Conservation (phyloP, 1,140 invertebrate species). For the Triops cancriformis region DNA sequence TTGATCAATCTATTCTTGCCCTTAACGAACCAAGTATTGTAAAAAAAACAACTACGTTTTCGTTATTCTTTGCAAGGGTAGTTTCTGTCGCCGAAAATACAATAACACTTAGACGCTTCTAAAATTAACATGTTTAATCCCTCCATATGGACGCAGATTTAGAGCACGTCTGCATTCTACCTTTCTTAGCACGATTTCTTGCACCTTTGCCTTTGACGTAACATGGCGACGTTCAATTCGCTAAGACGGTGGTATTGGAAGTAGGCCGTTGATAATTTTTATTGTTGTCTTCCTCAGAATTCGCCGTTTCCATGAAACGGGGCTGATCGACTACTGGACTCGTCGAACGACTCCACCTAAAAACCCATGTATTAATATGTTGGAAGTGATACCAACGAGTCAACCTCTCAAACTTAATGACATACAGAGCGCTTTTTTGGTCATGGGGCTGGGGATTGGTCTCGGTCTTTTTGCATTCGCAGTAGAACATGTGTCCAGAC, state of each 20-base stretch:
- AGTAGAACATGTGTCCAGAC: background rate
- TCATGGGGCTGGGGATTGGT: background rate
- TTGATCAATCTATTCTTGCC: no score
- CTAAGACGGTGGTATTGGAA: background rate
- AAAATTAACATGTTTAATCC: no score
- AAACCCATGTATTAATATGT: background rate
- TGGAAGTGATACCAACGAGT: background rate
- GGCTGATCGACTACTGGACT: conserved; percentile 7
- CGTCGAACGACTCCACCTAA: background rate
- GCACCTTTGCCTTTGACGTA: no score
- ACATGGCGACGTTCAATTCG: no score
- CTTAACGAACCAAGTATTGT: no score
- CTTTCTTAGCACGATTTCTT: no score
- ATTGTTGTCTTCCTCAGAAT: background rate
- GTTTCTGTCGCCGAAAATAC: no score
- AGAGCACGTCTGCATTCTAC: no score
- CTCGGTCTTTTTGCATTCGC: background rate
- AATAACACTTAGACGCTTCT: no score
- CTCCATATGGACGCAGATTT: no score
- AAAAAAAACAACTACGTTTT: no score
- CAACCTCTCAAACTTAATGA: background rate
- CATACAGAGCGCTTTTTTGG: conserved; percentile 3
- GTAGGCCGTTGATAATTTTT: background rate
- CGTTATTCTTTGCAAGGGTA: no score
- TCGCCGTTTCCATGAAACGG: background rate